Conservation (phyloP, 1,140 invertebrate genomes). For the Nixonia krombeini region DNA sequence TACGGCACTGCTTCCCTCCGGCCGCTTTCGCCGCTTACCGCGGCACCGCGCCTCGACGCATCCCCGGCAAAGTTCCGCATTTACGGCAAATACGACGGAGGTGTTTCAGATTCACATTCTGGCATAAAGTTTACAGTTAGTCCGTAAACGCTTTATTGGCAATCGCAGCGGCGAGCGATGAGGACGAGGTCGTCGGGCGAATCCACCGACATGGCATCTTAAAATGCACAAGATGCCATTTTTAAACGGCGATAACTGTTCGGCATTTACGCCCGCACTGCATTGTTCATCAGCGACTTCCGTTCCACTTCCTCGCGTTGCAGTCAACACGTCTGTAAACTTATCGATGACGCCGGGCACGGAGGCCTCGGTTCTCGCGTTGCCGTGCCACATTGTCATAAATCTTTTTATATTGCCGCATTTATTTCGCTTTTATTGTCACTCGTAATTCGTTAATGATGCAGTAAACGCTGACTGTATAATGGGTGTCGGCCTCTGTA, state of each 20-base stretch:
- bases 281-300: slow-evolving; percentile 52
- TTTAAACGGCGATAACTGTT: slow-evolving; percentile 11
- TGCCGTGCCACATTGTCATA: slow-evolving; percentile 49
- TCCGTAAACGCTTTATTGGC: slow-evolving; percentile 8
- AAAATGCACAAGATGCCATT: background rate
- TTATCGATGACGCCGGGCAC: slow-evolving; percentile 56
- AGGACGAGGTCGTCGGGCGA: background rate
- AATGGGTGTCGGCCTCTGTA: slow-evolving; percentile 37
- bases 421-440: slow-evolving; percentile 62
- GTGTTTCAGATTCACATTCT: slow-evolving; percentile 25
- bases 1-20: no score
- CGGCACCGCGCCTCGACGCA: background rate
- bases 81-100: slow-evolving; percentile 1
- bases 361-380: slow-evolving; percentile 55
- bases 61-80: background rate
- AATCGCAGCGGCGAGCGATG: background rate
- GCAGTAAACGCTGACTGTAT: slow-evolving; percentile 56
- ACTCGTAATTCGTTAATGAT: slow-evolving; percentile 64
- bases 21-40: no score
- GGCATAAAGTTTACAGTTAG: slow-evolving; percentile 22
- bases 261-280: slow-evolving; percentile 5
- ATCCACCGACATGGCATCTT: no score
- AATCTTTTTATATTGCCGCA: slow-evolving; percentile 56
- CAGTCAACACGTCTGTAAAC: slow-evolving; percentile 48
- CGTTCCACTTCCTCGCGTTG: slow-evolving; percentile 25